A percentile compares a stretch with the other conserved stretches of the same genome.
phyloP scores from a whole-genome alignment of 2,797 vertebrate genomes.

The Rhynchonycteris naso region DNA sequence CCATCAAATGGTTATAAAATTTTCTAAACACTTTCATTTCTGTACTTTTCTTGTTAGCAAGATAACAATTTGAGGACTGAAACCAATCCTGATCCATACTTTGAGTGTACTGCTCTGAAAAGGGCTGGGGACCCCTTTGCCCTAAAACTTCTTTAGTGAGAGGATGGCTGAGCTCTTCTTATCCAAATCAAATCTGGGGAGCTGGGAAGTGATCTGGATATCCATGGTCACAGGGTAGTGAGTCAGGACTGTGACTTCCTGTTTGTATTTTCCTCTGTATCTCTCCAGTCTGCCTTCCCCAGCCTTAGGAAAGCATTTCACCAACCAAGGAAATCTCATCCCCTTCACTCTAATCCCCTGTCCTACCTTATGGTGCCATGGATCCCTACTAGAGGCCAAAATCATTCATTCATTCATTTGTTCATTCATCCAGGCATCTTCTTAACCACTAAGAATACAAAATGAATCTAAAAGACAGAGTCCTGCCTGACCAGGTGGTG shows the following conservation, averaged over 20 bases:
- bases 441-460: conserved; percentile 14
- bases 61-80: background rate
- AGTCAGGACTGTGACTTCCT: background rate
- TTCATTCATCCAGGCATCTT: background rate
- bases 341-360: background rate
- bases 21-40: conserved; percentile 32
- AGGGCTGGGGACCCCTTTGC: background rate
- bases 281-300: background rate
- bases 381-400: background rate
- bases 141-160: conserved; percentile 42
- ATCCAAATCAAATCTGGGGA: background rate
- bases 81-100: background rate
- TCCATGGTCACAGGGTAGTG: background rate
- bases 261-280: background rate
- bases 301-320: background rate
- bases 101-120: background rate
- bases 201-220: background rate
- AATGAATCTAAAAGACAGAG: conserved; percentile 11
- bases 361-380: background rate
- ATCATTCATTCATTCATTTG: background rate
- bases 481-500: conserved; percentile 14
- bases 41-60: background rate
- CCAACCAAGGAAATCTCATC: background rate
- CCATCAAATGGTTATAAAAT: background rate
- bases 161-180: conserved; percentile 44